These are phyloP conservation scores for Scaptomyza graminum DNA, from an alignment of 1,140 invertebrate species.

Conservation along the genomic window DNA sequence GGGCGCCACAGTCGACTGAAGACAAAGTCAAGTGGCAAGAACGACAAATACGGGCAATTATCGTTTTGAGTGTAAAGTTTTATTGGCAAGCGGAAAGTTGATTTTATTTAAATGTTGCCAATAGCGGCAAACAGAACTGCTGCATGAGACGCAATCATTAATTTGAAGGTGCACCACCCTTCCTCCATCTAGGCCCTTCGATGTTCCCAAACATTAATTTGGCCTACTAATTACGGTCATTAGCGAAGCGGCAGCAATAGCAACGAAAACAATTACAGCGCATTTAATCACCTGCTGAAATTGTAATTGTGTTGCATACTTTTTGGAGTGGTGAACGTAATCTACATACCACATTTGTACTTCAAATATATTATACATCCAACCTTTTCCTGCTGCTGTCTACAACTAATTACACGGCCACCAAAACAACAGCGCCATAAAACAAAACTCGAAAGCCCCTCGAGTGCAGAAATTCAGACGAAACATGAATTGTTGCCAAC, in stretches of 20 bases:
- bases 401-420: slow-evolving; percentile 48
- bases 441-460: slow-evolving; percentile 41
- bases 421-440: slow-evolving; percentile 39
- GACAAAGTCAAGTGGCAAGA: slow-evolving; percentile 62
- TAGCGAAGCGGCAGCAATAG: slow-evolving; percentile 50
- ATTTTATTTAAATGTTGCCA: slow-evolving; percentile 78
- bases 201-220: not conserved
- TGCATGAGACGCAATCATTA: slow-evolving; percentile 69
- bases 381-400: slow-evolving; percentile 12
- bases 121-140: slow-evolving; percentile 54
- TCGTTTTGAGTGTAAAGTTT: slow-evolving; percentile 82
- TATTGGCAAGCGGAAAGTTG: slow-evolving; percentile 62
- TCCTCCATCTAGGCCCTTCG: not conserved
- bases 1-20: slow-evolving; percentile 11
- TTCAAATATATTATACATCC: not conserved
- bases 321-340: slow-evolving; percentile 29
- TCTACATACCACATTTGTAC: slow-evolving; percentile 3
- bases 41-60: slow-evolving; percentile 76
- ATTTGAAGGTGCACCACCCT: slow-evolving; percentile 44
- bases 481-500: slow-evolving; percentile 59
- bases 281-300: slow-evolving; percentile 84
- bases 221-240: slow-evolving; percentile 73
- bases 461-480: slow-evolving; percentile 23
- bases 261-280: slow-evolving; percentile 70
- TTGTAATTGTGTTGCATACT: slow-evolving; percentile 82